Conservation (phyloP, 2,113 vertebrate species). For the Oxyura jamaicensis region DNA sequence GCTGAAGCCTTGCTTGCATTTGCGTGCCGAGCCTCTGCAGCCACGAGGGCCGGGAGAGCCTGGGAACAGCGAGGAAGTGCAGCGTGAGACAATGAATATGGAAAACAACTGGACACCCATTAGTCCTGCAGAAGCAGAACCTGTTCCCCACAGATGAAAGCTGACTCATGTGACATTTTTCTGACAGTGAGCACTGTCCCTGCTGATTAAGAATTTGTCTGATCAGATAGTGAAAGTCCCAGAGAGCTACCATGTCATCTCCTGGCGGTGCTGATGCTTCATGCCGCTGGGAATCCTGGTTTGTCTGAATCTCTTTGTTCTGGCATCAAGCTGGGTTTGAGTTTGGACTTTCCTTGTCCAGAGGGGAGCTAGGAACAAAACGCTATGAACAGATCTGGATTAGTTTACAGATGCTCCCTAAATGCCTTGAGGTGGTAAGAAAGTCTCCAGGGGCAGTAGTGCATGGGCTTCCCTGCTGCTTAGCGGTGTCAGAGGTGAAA, state of each 20-base stretch:
- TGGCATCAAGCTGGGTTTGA: neutral
- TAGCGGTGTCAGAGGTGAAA: neutral
- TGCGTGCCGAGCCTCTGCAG: neutral
- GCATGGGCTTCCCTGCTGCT: neutral
- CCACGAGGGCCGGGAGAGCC: neutral
- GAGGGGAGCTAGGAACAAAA: neutral
- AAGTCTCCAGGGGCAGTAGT: rapidly evolving
- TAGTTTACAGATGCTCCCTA: neutral
- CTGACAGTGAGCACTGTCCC: conserved; percentile 9
- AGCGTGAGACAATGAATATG: neutral
- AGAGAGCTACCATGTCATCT: conserved; percentile 23
- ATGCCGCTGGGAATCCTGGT: neutral
- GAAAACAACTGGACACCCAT: conserved; percentile 36
- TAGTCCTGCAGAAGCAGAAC: conserved; percentile 46
- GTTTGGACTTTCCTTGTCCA: neutral
- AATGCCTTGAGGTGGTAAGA: neutral
- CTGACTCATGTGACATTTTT: conserved; percentile 12
- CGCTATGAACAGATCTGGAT: neutral
- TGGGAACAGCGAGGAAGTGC: neutral
- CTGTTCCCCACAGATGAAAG: conserved; percentile 7
- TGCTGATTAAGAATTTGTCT: conserved; percentile 52
- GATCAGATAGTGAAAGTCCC: conserved; percentile 52
- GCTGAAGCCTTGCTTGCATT: conserved; percentile 15
- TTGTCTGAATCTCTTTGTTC: conserved; percentile 29
- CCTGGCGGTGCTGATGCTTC: neutral